Evolutionary conservation across 1,140 invertebrate genomes (phyloP), one percentile per base, ranked within the genome.

Genomic region (Drosophila tsacasi): DNA sequence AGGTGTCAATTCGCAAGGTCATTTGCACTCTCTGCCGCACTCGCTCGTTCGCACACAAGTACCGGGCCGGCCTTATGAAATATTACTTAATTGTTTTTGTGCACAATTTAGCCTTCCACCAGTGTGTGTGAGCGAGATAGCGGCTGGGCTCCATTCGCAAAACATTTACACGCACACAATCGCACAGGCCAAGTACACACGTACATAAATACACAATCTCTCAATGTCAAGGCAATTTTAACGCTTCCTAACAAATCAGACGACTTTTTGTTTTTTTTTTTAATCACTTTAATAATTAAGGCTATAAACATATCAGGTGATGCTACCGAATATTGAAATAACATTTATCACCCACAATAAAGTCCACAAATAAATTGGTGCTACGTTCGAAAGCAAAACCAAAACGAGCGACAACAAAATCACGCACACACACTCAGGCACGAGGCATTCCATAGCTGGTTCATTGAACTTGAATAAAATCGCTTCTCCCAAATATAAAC

Each of bases 211-310:
- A 49, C 25, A 35, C 62, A 49, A 54, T 67, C 57, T 72, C 59
- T 90, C 85, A 90, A 90, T 90, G 85, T 90, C 85, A 90, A 90
- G 85, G 85, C 79, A 80, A 81, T 68, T 66, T 55, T 40, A 61
- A 42, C 59, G 75, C 49, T 49, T 21, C 47, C 69, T 57, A 69
- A 55, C 25, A 44, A 68, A 57, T 42, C 50, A 52, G 54, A 52
- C 81, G 21, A 72, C n/a, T 39, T 55, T 37, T 13, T 12, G 13
- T 47, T 39, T 37, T 21, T 35, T 68, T 79, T 46, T 67, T 59
- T 37, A 77, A 50, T 27, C 49, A 58, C 62, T 64, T 73, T 42
- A 64, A 67, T 62, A 79, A 79, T 62, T 52, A 64, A 54, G 25
- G 32, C 25, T 39, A 73, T 72, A 79, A 78, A 81, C 44, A 74